Base-by-base conservation (phyloP, 1,140 invertebrate genomes). In the Globodera ellingtonae region DNA sequence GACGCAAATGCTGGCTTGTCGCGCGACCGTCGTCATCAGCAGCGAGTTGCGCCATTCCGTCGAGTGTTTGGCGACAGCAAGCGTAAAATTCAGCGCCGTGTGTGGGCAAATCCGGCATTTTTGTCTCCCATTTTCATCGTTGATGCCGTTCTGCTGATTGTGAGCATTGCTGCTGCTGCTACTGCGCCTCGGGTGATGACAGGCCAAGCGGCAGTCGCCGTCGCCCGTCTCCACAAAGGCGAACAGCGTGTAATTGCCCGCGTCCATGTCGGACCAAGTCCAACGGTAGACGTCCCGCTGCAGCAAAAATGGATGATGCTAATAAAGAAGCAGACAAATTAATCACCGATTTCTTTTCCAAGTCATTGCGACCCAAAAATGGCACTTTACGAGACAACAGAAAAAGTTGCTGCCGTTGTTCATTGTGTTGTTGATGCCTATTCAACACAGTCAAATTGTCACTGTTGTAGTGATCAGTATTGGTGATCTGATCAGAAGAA, bases 81-180 rank as follows among this genome's bases (percentile, higher is more conserved):
- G 46, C 13, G 84, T 82, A 62, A 87, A 86, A 21, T 87, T 86
- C 0, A 88, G 50, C 35, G 71, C 50, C 35, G 86, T 88, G 66
- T 86, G 79, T 59, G 73, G 59, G 66, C 85, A 86, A n/a, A 66
- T 48, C 10, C 10, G 56, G 65, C 83, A 84, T 1, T 71, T 62
- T 35, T 47, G 18, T 21, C 5, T 67, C 15, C 56, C 56, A 18
- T 59, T 59, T 59, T 18, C 2, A 15, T 47, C 67, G 5, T 6
- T 6, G 8, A 0, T 18, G 62, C 50, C 24, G 67, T 47, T 6
- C 67, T 15, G n/a, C 59, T 65, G 59, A 62, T 13, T n/a, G 81
- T 48, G 46, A 2, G 35, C 35, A 3, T 35, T 35, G 35, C 35
- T 35, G 35, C 35, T 35, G 35, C 35, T 35, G 35, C 35, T 35